Percentiles rank a stretch among this genome's conserved stretches.
Conservation (phyloP, 2,888 invertebrate genomes). For the Cetonia aurata region DNA sequence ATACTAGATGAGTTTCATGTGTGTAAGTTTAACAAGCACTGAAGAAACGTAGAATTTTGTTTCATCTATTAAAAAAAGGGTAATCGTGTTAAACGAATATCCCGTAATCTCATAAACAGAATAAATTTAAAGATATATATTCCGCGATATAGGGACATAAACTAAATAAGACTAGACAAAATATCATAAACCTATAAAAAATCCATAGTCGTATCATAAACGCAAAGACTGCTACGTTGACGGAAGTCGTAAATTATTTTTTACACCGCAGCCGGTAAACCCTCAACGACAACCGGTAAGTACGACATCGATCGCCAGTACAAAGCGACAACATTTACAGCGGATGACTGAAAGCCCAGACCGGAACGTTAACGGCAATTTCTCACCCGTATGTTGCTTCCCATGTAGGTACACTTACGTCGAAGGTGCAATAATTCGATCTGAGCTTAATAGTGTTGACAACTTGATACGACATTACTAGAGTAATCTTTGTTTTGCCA, state of each 20-base stretch:
- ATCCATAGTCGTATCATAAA: slow-evolving; percentile 8
- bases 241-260: slow-evolving; percentile 28
- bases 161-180: too few relatives aligned
- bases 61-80: too few relatives aligned
- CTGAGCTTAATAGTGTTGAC: slow-evolving; percentile 10
- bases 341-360: neutral
- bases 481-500: too few relatives aligned
- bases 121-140: too few relatives aligned
- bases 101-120: too few relatives aligned
- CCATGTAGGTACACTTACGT: slow-evolving; percentile 10
- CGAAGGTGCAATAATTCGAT: slow-evolving; percentile 6
- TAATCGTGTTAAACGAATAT: too few relatives aligned
- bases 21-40: too few relatives aligned
- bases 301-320: slow-evolving; percentile 18
- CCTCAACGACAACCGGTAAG: slow-evolving; percentile 26
- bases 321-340: slow-evolving; percentile 21
- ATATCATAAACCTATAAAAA: slow-evolving; percentile 6
- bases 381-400: slow-evolving; percentile 7
- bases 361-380: slow-evolving; percentile 21
- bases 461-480: neutral
- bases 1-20: too few relatives aligned
- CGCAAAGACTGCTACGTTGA: neutral
- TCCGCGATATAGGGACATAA: too few relatives aligned
- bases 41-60: too few relatives aligned
- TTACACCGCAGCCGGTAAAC: slow-evolving; percentile 10